A percentile compares a stretch with the other conserved stretches of the same genome.
Conservation (phyloP, 2,888 invertebrate species). For the Amphipoea lucens region DNA sequence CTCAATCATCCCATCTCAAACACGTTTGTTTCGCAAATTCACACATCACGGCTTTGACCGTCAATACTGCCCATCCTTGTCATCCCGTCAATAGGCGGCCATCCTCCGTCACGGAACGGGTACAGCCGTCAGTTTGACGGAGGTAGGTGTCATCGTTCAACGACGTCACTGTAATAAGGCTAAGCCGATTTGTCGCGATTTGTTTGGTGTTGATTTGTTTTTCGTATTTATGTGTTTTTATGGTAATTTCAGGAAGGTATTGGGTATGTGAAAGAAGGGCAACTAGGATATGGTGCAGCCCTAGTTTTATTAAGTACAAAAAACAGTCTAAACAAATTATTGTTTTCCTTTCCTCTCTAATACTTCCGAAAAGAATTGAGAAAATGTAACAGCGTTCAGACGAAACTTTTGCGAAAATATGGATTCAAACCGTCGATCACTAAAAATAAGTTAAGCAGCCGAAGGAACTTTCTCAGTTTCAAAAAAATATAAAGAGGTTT, state of each 20-base stretch:
- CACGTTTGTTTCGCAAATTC: constrained; percentile 49
- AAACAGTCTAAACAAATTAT: background rate
- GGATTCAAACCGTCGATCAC: too few species aligned
- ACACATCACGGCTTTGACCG: constrained; percentile 30
- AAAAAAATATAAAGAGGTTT: background rate
- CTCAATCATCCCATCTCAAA: constrained; percentile 31
- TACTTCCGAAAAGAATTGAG: background rate
- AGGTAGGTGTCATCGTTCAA: constrained; percentile 59
- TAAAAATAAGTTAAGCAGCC: too few species aligned
- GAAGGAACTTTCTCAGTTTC: background rate
- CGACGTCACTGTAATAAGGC: constrained; percentile 54
- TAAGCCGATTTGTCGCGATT: constrained; percentile 48
- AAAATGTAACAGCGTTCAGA: background rate
- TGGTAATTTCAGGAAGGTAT: too few species aligned
- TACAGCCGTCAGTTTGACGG: constrained; percentile 42
- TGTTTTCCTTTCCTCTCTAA: background rate
- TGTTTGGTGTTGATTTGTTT: constrained; percentile 9
- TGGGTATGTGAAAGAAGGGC: too few species aligned
- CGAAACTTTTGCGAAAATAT: background rate
- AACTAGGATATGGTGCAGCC: too few species aligned
- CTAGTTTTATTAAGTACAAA: background rate
- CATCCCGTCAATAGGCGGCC: constrained; percentile 27
- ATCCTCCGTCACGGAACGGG: constrained; percentile 38
- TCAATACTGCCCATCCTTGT: constrained; percentile 28
- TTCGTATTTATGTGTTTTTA: background rate